Evolutionary conservation across 1,140 invertebrate species (phyloP), one percentile per base, ranked within the genome.

Genomic region (Zaprionus nigranus): DNA sequence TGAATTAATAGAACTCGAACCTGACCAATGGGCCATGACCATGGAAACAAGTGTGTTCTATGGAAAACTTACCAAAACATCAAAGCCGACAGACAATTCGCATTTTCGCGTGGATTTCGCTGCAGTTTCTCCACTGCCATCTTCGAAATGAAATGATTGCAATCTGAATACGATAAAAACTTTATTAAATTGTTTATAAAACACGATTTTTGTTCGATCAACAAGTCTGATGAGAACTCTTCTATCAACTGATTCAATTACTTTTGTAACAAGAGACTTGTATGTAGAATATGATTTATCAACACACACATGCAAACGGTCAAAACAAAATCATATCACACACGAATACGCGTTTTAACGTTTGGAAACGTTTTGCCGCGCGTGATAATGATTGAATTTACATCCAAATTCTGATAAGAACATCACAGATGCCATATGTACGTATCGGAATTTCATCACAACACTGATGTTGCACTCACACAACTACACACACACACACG

Each of bases 31-130:
- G 46, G 3, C 17, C n/a, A 17, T 17, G 6, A 3, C 17, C 46
- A 49, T 49, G 46, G 9, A n/a, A 51, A 60, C 57, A 62, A n/a
- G 11, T 22, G 11, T n/a, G 4, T 28, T 13, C 5, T 17, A 1
- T 17, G 3, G 13, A 30, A 36, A 26, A 64, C 85, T 68, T 79
- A 90, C 85, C 85, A 90, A 65, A 90, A 90, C 85, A 90, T 90
- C 12, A 90, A 49, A 7, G 86, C 46, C 22, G 85, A 90, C 24
- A 90, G 36, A 46, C 78, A 73, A 57, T 62, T 78, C n/a, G 85
- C 86, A 49, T 51, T 77, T 59, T 90, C 82, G 26, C 85, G 81
- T 7, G 85, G 85, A 80, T 90, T 90, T 9, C 66, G 66, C 26
- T 82, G 63, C 76, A 90, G 58, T 36, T 79, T 90, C 20, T 85